Percentiles rank a stretch among this genome's conserved stretches.
Evolutionary conservation across 2,888 invertebrate species (phyloP).

Genomic region (Hypena proboscidalis): DNA sequence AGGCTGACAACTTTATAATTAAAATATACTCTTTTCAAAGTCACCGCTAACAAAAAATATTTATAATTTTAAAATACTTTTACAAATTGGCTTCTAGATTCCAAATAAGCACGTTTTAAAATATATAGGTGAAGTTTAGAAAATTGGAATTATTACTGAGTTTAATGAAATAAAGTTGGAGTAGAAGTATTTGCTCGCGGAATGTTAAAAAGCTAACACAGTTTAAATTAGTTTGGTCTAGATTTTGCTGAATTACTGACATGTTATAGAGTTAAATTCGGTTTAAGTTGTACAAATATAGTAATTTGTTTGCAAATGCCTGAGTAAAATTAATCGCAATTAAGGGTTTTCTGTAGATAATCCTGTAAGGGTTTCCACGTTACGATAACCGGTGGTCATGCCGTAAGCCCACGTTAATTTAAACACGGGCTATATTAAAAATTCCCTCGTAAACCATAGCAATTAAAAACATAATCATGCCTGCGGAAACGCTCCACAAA

Average conservation of each 20-base stretch:
- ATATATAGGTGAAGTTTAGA: too few species aligned
- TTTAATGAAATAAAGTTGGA: conserved; percentile 16
- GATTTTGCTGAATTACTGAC: not conserved
- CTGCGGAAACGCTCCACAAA: not conserved
- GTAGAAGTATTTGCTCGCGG: conserved; percentile 7
- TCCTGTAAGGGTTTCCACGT: conserved; percentile 1
- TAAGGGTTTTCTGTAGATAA: conserved; percentile 1
- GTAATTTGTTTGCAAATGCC: too few species aligned
- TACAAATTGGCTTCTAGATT: too few species aligned
- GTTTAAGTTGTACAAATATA: too few species aligned
- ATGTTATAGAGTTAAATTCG: too few species aligned
- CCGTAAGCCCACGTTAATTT: conserved; percentile 8
- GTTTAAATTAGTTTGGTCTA: conserved; percentile 7
- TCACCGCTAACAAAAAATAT: too few species aligned
- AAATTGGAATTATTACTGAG: conserved; percentile 6
- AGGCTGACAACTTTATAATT: too few species aligned
- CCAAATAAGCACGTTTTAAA: too few species aligned
- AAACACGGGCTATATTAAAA: conserved; percentile 5
- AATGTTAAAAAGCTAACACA: conserved; percentile 29
- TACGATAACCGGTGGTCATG: not conserved
- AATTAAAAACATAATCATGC: conserved; percentile 4
- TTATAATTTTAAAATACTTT: too few species aligned
- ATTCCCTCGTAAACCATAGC: conserved; percentile 1
- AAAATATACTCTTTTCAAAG: too few species aligned
- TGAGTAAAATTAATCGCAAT: not conserved